A percentile compares a stretch with the other conserved stretches of the same genome.
These are phyloP conservation scores for Glaucopsyche alexis DNA, from an alignment of 2,888 invertebrate species.

Conservation along the genomic window DNA sequence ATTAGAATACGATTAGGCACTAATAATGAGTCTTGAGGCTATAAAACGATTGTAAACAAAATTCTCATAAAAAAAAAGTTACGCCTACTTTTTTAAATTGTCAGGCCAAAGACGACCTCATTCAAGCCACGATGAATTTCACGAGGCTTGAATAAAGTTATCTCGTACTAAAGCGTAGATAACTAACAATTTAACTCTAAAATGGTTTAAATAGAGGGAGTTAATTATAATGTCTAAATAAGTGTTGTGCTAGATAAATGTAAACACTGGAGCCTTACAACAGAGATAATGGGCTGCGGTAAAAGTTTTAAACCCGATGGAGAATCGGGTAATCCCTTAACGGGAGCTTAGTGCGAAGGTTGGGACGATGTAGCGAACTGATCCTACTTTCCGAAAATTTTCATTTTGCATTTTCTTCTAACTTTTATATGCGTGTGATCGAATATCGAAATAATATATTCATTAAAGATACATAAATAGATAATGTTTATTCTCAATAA, in stretches of 20 bases:
- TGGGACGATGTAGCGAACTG: slow-evolving; percentile 40
- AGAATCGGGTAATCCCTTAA: slow-evolving; percentile 63
- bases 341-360: slow-evolving; percentile 44
- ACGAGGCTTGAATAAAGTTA: slow-evolving; percentile 4
- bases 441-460: not conserved
- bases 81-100: not conserved
- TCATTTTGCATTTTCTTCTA: not conserved
- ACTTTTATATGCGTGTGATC: not conserved
- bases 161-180: not conserved
- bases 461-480: too few relatives aligned
- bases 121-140: not conserved
- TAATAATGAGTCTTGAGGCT: too few relatives aligned
- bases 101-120: not conserved
- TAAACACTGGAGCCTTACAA: slow-evolving; percentile 48
- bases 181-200: slow-evolving; percentile 9
- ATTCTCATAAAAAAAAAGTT: too few relatives aligned
- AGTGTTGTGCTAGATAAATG: slow-evolving; percentile 29
- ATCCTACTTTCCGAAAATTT: not conserved
- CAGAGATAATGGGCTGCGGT: slow-evolving; percentile 50
- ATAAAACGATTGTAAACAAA: too few relatives aligned
- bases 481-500: too few relatives aligned
- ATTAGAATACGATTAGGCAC: too few relatives aligned
- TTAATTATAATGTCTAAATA: slow-evolving; percentile 16
- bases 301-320: slow-evolving; percentile 60
- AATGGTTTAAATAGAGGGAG: slow-evolving; percentile 2